A percentile compares a stretch with the other conserved stretches of the same genome.
phyloP scores from a whole-genome alignment of 2,797 vertebrate genomes.

The Typhlichthys subterraneus region DNA sequence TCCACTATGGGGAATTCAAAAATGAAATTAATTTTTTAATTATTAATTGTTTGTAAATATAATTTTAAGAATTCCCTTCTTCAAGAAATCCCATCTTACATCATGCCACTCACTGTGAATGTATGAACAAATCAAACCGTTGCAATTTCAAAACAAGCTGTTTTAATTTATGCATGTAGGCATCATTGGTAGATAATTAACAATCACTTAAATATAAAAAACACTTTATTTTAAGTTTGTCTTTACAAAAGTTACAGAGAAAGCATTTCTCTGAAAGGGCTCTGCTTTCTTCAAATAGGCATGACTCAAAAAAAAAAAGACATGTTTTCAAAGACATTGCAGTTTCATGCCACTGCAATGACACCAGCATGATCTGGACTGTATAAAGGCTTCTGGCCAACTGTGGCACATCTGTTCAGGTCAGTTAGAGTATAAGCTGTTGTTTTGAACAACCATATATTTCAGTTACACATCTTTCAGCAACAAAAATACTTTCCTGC shows the following conservation, averaged over 20 bases:
- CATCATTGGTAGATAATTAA: slow-evolving; percentile 3
- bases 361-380: slow-evolving; percentile 7
- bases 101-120: neutral
- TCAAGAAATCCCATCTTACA: slow-evolving; percentile 16
- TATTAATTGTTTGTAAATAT: slow-evolving; percentile 13
- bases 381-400: neutral
- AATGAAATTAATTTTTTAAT: slow-evolving; percentile 2
- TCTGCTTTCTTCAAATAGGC: slow-evolving; percentile 16
- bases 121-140: no score
- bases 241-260: slow-evolving; percentile 71
- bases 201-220: slow-evolving; percentile 43
- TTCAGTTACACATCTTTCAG: slow-evolving; percentile 52
- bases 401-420: neutral
- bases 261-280: slow-evolving; percentile 40
- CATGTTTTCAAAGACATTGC: neutral
- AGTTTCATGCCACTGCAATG: neutral
- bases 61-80: slow-evolving; percentile 9
- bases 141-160: neutral
- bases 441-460: slow-evolving; percentile 10
- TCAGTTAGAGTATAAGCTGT: slow-evolving; percentile 31
- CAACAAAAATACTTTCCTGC: slow-evolving; percentile 35
- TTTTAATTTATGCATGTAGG: no score
- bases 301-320: neutral
- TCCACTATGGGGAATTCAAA: neutral
- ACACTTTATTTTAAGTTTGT: slow-evolving; percentile 70